phyloP scores from a whole-genome alignment of 1,140 invertebrate genomes.

The Sipha flava region DNA sequence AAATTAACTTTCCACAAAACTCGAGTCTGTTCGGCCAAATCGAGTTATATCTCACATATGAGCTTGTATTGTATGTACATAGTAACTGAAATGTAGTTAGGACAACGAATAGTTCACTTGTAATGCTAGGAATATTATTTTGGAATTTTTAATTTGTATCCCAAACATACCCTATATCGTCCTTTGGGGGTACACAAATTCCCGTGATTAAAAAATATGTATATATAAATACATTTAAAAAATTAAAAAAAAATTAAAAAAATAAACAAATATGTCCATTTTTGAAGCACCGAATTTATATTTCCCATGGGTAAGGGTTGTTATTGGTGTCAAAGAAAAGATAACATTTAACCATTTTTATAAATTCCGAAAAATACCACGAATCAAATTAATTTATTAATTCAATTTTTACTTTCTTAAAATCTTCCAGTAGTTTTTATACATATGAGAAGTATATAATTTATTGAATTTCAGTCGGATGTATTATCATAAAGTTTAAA shows the following conservation, averaged over 20 bases:
- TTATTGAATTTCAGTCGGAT: too few relatives aligned
- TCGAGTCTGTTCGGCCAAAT: slow-evolving; percentile 9
- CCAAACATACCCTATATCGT: neutral
- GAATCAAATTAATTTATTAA: too few relatives aligned
- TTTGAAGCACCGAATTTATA: neutral
- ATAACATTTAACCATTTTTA: neutral
- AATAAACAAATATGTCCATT: slow-evolving; percentile 7
- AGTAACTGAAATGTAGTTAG: slow-evolving; percentile 10
- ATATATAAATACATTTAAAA: too few relatives aligned
- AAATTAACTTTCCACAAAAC: slow-evolving; percentile 16
- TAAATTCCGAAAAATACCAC: too few relatives aligned
- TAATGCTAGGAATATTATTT: slow-evolving; percentile 12
- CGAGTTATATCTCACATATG: neutral
- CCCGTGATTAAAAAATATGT: slow-evolving; percentile 4
- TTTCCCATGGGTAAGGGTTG: neutral
- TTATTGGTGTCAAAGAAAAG: neutral
- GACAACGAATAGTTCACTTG: neutral
- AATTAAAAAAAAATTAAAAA: neutral
- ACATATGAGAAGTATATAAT: too few relatives aligned
- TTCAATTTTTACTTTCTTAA: too few relatives aligned
- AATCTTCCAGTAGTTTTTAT: too few relatives aligned
- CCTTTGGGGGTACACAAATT: neutral
- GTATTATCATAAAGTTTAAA: too few relatives aligned
- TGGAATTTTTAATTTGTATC: slow-evolving; percentile 22
- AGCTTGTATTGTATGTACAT: neutral